Conservation (phyloP, 2,113 vertebrate genomes). For the Carassius carassius region DNA sequence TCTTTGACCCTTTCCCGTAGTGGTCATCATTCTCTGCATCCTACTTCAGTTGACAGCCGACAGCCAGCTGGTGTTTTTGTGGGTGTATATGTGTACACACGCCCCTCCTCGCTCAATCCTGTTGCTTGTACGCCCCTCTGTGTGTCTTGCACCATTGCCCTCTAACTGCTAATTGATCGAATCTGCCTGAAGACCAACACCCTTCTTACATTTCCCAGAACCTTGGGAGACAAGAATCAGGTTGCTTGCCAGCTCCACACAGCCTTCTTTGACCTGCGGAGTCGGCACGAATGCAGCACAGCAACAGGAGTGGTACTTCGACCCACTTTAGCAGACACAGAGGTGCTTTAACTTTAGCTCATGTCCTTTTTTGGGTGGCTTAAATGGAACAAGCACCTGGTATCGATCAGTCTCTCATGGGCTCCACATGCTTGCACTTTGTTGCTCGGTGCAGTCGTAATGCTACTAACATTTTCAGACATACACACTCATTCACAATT, state of each 20-base stretch:
- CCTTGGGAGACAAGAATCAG: conserved; percentile 30
- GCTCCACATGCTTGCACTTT: conserved; percentile 26
- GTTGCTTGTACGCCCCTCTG: conserved; percentile 10
- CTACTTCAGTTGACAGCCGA: conserved; percentile 15
- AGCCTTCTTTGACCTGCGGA: neutral
- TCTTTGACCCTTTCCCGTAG: neutral
- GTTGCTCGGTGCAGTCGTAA: conserved; percentile 21
- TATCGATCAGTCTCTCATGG: conserved; percentile 49
- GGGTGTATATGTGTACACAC: conserved; percentile 29
- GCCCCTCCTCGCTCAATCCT: conserved; percentile 12
- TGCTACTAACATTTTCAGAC: conserved; percentile 21
- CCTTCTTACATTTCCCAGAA: conserved; percentile 27
- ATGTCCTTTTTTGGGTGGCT: conserved; percentile 36
- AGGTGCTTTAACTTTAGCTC: conserved; percentile 46
- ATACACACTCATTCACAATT: conserved; percentile 41
- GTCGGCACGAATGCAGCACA: conserved; percentile 8
- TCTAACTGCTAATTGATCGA: conserved; percentile 48
- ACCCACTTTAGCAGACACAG: conserved; percentile 49
- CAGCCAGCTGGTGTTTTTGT: conserved; percentile 25
- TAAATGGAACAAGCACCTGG: conserved; percentile 57
- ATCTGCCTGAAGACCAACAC: conserved; percentile 22
- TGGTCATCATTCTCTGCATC: conserved; percentile 32
- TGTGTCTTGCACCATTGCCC: conserved; percentile 22
- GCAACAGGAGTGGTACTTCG: conserved; percentile 20
- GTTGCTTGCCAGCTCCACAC: neutral